Percentiles rank a stretch among this genome's conserved stretches.
Evolutionary conservation across 2,113 vertebrate species (phyloP).

Genomic region (Pogonocichla stellata): DNA sequence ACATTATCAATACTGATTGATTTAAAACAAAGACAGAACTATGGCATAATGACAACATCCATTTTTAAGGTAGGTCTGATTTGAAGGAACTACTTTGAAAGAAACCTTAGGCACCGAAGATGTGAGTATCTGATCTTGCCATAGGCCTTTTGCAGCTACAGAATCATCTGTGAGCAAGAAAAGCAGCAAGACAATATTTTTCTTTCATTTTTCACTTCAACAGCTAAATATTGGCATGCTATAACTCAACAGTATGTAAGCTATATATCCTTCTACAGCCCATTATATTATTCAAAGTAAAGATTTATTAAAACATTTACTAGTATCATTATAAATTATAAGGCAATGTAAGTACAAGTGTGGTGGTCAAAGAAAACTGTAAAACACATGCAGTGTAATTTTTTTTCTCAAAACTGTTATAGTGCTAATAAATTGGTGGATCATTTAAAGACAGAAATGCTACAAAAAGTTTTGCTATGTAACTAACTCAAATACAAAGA

Average conservation of each 20-base stretch:
- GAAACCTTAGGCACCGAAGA: background rate
- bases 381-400: fast-evolving
- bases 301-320: background rate
- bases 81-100: background rate
- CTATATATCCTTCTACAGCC: background rate
- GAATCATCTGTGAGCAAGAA: background rate
- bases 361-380: background rate
- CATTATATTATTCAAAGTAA: background rate
- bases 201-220: background rate
- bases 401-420: background rate
- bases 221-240: background rate
- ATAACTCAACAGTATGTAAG: background rate
- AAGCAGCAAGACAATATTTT: background rate
- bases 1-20: background rate
- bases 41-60: background rate
- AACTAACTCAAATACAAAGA: background rate
- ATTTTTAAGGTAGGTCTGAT: background rate
- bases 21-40: background rate
- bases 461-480: background rate
- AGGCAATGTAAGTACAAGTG: background rate
- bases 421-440: background rate
- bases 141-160: background rate
- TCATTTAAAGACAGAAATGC: background rate
- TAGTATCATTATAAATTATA: background rate
- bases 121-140: background rate